Percentiles rank a stretch among this genome's conserved stretches.
Conservation (phyloP, 2,797 vertebrate species). For the Anguilla marmorata region DNA sequence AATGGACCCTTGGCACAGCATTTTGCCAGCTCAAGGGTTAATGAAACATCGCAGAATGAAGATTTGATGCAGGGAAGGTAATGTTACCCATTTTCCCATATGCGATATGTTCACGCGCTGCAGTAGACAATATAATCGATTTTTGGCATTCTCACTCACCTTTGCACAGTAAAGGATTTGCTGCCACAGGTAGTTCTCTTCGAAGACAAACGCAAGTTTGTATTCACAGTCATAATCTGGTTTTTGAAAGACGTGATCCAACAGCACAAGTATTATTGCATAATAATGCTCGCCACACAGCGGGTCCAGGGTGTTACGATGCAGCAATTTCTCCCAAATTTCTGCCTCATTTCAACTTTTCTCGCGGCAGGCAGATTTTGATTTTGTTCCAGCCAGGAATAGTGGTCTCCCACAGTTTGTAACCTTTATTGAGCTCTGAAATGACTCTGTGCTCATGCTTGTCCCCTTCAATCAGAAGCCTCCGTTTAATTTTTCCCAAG, state of each 20-base stretch:
- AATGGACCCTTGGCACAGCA: conserved; percentile 32
- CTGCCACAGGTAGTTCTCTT: neutral
- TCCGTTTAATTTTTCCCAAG: neutral
- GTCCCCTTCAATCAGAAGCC: neutral
- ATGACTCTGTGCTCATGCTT: neutral
- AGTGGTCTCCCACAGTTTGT: neutral
- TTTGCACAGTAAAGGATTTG: neutral
- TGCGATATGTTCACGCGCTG: neutral
- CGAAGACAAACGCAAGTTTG: neutral
- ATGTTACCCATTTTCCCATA: neutral
- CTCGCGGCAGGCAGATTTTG: neutral
- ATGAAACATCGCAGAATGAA: conserved; percentile 17
- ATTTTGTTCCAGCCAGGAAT: neutral
- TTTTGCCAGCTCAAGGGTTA: conserved; percentile 44
- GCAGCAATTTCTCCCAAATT: neutral
- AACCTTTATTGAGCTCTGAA: neutral
- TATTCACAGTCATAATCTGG: neutral
- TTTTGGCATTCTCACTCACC: neutral
- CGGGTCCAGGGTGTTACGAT: neutral
- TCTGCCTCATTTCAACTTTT: neutral
- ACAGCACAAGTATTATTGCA: neutral
- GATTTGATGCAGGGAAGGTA: neutral
- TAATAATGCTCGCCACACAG: neutral
- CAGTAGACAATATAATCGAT: neutral
- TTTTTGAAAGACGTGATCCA: neutral